Base-by-base conservation (phyloP, 2,113 vertebrate species). In the Centrocercus urophasianus region DNA sequence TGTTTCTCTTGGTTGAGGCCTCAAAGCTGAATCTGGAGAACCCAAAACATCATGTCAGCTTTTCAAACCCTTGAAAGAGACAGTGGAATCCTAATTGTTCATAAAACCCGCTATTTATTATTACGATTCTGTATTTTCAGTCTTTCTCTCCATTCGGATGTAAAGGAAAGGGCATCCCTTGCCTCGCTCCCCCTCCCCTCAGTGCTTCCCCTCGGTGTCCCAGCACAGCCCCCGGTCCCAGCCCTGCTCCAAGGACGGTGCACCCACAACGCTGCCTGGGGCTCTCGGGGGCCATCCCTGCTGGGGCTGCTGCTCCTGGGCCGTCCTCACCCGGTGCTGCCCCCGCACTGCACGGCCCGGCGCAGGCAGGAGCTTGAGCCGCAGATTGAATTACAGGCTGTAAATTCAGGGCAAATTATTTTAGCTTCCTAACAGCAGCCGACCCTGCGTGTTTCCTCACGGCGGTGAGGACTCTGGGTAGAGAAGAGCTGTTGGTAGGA, bases 1-100 rank as follows among this genome's bases (percentile, higher is more conserved):
- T 96, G 95, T 98, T 98, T 97, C 96, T 95, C 96, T 97, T 97
- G 96, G 97, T 97, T 95, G 96, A 97, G 96, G 96, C 96, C 95
- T 97, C 96, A 97, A 95, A 96, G 96, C 96, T 95, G 97, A 97
- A 96, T 97, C 95, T 93, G 87, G 92, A 96, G 94, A 97, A 91
- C 83, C 71, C 96, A 95, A 96, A 97, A 95, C 96, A 96, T 96
- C 90, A 7, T 92, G 95, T 93, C 50, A 67, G 96, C 96, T 93
- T 97, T 97, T 95, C 52, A 96, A 96, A 96, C 89, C 95, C 89
- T 95, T 82, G 93, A 97, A 95, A 96, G 96, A 97, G 96, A 92
- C 92, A 95, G 93, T 72, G 87, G 94, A 96, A 88, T 95, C 93
- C 88, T 97, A 96, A 97, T 97, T 96, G 93, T 95, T 97, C 89